Base-by-base conservation (phyloP, 2,888 invertebrate genomes). In the Heliconius aoede region DNA sequence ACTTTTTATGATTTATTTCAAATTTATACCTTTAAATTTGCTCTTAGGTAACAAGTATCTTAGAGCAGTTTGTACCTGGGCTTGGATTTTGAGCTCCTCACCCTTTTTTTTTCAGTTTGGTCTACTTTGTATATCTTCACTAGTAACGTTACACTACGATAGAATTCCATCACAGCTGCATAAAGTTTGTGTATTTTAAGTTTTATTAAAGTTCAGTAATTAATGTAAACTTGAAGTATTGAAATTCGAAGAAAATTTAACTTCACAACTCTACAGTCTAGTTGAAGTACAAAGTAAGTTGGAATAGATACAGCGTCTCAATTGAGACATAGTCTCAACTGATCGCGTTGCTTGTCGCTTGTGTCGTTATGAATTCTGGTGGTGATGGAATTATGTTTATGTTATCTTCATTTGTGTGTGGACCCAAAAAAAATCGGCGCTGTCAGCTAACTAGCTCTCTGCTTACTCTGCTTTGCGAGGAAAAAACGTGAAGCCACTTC, bases 231-330 rank as follows among this genome's bases (percentile, higher is more conserved):
- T 68, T n/a, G 18, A 68, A 51, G 21, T 51, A 68, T 51, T 51
- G 68, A 64, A 64, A 64, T 64, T 36, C 13, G 64, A 36, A 36
- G 32, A 64, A 36, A 36, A 36, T 64, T 32, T 36, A 64, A 64
- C 36, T 64, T 64, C 15, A 15, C 15, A 64, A 64, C 36, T 64
- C 36, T 24, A 15, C 15, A 64, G n/a, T 64, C 36, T 24, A 36
- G n/a, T 36, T n/a, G n/a, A n/a, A 64, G 1, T 64, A 64, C 36
- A 64, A 32, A 60, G 26, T 60, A 60, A 26, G 26, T 60, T 26
- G 15, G 4, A 24, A 60, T 60, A 11, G 13, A 60, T 26, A 15
- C 26, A 5, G 26, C 18, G 26, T 13, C 13, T 26, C 26, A 60
- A 15, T n/a, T 64, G n/a, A n/a, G n/a, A 36, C 64, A n/a, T n/a